Evolutionary conservation across 2,113 vertebrate species (phyloP), one percentile per base, ranked within the genome.

Genomic region (Cariama cristata): DNA sequence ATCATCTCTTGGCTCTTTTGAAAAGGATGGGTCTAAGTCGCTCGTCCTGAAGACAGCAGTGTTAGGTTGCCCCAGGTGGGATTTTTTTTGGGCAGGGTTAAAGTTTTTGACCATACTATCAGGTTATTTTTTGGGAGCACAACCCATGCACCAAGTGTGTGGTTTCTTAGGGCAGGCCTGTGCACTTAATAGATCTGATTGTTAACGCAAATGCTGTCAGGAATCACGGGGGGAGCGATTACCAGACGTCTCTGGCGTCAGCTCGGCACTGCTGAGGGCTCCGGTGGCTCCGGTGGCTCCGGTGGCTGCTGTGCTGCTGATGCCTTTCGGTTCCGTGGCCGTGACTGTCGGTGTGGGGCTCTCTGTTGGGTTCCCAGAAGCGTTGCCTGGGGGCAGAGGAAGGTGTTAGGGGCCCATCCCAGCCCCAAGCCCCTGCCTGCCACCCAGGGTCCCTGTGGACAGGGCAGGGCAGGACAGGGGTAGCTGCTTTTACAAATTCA

Each of bases 341-440:
- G 0, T 2, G 42, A 3, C 12, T 0, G 2, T 1, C 1, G 0
- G 0, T 0, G 8, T 2, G 2, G 73, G 2, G 24, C 12, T 1
- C 2, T 2, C 26, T 6, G 33, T 32, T 0, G 40, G 0, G 95
- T 4, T 86, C 50, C 26, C 93, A 9, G 32, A 58, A 4, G 52
- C 0, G 0, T n/a, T 74, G 6, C 93, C 96, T 97, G 91, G 2
- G 56, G 74, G 9, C 9, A 94, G 14, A 97, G 23, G 24, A 33
- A 75, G 23, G 69, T 22, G n/a, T 95, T 4, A 82, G 60, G 75
- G 30, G 72, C 30, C 58, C 30, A 7, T 2, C 35, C 59, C 79
- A 16, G 42, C 66, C 79, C 86, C 6, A 5, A 67, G 7, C 24
- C 45, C 32, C 28, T 42, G 21, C 38, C 32, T 26, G 33, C 23